phyloP scores from a whole-genome alignment of 2,797 vertebrate genomes.

The Platyrinchus mystaceus region DNA sequence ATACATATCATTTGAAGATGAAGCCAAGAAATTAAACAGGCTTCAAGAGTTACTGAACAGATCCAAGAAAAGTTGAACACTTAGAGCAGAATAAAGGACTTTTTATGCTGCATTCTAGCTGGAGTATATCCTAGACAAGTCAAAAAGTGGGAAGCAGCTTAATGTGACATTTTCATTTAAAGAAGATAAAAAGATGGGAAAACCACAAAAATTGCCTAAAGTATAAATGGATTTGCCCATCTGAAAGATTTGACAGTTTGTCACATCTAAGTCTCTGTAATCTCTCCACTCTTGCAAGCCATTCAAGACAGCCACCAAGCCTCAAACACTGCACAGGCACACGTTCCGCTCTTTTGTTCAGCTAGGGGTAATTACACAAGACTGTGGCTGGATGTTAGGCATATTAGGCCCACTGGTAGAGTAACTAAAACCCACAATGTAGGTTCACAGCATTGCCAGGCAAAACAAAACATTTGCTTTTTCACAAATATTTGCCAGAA shows the following conservation, averaged over 20 bases:
- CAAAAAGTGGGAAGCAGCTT: neutral
- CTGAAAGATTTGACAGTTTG: neutral
- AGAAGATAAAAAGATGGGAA: neutral
- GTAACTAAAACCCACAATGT: neutral
- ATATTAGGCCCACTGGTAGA: neutral
- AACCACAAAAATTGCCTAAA: neutral
- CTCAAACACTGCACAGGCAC: neutral
- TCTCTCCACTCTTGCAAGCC: neutral
- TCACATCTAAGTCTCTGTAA: neutral
- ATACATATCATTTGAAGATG: neutral
- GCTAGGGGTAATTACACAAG: constrained; percentile 22
- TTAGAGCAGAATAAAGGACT: neutral
- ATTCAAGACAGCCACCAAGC: neutral
- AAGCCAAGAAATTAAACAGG: neutral
- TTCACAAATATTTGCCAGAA: neutral
- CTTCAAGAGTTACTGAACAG: neutral
- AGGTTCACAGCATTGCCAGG: neutral
- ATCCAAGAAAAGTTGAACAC: neutral
- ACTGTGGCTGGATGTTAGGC: neutral
- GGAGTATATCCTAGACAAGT: neutral
- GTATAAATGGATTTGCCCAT: neutral
- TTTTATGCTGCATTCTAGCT: neutral
- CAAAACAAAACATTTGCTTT: neutral
- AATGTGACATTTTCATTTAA: neutral
- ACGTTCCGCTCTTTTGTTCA: neutral